Conservation (phyloP, 2,888 invertebrate genomes). For the Daptonema setosum region DNA sequence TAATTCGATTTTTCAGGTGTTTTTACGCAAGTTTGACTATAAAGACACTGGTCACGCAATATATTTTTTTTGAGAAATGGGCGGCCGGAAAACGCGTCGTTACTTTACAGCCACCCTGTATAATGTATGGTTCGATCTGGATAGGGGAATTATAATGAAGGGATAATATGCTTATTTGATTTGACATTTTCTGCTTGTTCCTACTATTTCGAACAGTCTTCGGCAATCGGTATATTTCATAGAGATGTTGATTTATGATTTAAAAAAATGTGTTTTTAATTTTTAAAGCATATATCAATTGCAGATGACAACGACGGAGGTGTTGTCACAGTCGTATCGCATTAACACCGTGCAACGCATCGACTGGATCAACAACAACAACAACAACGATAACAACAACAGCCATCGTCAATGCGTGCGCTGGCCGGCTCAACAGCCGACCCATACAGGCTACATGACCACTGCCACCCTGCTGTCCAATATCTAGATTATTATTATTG, state of each 20-base stretch:
- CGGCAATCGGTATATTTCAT: too few species aligned
- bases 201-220: neutral
- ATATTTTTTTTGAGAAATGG: too few species aligned
- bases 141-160: too few species aligned
- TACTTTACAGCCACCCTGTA: too few species aligned
- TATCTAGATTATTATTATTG: neutral
- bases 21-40: too few species aligned
- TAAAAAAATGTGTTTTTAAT: neutral
- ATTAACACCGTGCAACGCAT: constrained; percentile 5
- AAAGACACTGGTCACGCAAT: too few species aligned
- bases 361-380: neutral
- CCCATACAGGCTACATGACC: constrained; percentile 88
- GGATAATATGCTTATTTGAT: neutral
- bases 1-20: too few species aligned
- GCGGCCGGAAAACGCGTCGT: too few species aligned
- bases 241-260: neutral
- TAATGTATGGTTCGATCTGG: too few species aligned
- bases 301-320: constrained; percentile 18
- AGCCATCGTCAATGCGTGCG: constrained; percentile 33
- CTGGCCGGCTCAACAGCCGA: constrained; percentile 47
- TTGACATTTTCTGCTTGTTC: neutral
- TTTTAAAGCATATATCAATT: neutral
- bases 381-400: neutral
- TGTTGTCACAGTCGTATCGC: constrained; percentile 16
- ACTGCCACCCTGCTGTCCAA: constrained; percentile 52